These are phyloP conservation scores for Physella acuta DNA, from an alignment of 1,140 invertebrate genomes.

Conservation along the genomic window DNA sequence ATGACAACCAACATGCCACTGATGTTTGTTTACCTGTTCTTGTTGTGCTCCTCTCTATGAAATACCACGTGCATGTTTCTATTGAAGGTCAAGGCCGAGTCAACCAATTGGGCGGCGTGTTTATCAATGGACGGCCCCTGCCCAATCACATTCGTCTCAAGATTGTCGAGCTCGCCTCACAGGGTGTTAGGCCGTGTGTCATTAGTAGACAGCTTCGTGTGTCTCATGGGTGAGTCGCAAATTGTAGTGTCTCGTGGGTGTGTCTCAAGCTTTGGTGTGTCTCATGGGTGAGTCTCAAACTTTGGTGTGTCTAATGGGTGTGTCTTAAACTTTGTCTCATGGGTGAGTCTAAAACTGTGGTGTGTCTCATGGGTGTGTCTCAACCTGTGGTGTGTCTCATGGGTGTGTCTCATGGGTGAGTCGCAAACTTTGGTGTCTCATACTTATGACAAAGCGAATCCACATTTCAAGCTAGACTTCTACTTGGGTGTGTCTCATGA, in stretches of 20 bases:
- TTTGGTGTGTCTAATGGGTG: not conserved
- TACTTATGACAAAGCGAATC: too few species aligned
- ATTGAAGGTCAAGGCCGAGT: slow-evolving; percentile 70
- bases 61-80: slow-evolving; percentile 15
- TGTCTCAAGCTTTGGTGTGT: too few species aligned
- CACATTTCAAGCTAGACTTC: too few species aligned
- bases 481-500: not conserved
- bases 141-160: slow-evolving; percentile 93
- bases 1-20: too few species aligned
- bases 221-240: slow-evolving; percentile 72
- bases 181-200: slow-evolving; percentile 90
- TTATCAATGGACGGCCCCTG: slow-evolving; percentile 93
- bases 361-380: too few species aligned
- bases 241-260: not conserved
- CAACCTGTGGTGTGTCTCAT: too few species aligned
- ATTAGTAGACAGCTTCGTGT: slow-evolving; percentile 90
- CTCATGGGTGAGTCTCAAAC: too few species aligned
- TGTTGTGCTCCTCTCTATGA: too few species aligned
- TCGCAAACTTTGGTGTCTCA: not conserved
- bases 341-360: not conserved
- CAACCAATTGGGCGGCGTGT: slow-evolving; percentile 97
- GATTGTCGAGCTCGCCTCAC: slow-evolving; percentile 91
- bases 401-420: slow-evolving; percentile 82
- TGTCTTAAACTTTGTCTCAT: not conserved
- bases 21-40: too few species aligned